Evolutionary conservation across 2,113 vertebrate genomes (phyloP).

Genomic region (Microtus richardsoni): DNA sequence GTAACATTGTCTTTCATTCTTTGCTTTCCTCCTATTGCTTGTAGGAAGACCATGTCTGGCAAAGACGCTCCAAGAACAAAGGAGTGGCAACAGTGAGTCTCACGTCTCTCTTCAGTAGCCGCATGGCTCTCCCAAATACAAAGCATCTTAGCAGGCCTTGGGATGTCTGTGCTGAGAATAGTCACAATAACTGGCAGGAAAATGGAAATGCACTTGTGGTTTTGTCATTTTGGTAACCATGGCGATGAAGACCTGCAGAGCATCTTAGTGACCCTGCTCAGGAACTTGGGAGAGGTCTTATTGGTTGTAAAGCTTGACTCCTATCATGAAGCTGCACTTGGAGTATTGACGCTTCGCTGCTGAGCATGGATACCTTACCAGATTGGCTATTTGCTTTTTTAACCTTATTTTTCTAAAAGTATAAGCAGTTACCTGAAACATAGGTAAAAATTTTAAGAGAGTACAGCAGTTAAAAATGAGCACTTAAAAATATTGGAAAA

Average conservation of each 20-base stretch:
- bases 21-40: background rate
- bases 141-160: background rate
- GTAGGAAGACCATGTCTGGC: background rate
- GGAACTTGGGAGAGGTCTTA: conserved; percentile 24
- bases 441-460: background rate
- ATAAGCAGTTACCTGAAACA: background rate
- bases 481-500: background rate
- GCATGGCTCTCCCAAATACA: background rate
- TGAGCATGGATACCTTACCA: background rate
- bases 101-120: background rate
- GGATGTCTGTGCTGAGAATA: background rate
- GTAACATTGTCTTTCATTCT: background rate
- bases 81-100: background rate
- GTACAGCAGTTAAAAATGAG: conserved; percentile 7
- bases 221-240: conserved; percentile 64
- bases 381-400: background rate
- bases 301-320: conserved; percentile 24
- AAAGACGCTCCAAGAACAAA: background rate
- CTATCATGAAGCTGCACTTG: background rate
- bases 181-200: conserved; percentile 46
- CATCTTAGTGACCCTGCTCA: background rate
- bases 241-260: conserved; percentile 18
- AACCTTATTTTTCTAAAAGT: conserved; percentile 16
- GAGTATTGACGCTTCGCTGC: background rate
- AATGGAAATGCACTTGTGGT: conserved; percentile 37